Percentiles rank a stretch among this genome's conserved stretches.
phyloP scores from a whole-genome alignment of 2,113 vertebrate species.

The Xyliphius kryptos region DNA sequence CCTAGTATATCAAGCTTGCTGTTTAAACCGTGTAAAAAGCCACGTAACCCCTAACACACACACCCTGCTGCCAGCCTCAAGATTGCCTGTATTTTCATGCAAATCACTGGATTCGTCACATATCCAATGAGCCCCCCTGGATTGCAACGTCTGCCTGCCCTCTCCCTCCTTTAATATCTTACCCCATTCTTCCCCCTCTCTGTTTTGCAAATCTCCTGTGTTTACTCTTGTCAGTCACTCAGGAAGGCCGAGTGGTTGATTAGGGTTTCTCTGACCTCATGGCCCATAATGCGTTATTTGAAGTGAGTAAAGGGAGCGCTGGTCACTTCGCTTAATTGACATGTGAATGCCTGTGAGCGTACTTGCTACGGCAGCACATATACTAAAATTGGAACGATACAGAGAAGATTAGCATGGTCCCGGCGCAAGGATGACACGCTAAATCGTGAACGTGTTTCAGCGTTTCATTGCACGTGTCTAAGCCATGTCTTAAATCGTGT shows the following conservation, averaged over 20 bases:
- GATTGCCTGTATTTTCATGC: constrained; percentile 52
- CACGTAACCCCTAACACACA: constrained; percentile 17
- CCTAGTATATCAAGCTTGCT: constrained; percentile 57
- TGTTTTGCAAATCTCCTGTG: constrained; percentile 3
- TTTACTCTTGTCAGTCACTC: constrained; percentile 4
- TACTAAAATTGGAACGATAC: too few species aligned
- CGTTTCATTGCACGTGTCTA: not conserved
- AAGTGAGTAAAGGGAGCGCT: constrained; percentile 8
- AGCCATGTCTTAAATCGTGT: not conserved
- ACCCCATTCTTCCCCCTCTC: not conserved
- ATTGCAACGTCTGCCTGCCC: not conserved
- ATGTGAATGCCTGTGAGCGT: too few species aligned
- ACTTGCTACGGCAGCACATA: too few species aligned
- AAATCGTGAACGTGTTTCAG: constrained; percentile 9
- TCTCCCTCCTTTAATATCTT: constrained; percentile 1
- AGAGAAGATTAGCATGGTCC: too few species aligned
- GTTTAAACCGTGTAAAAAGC: constrained; percentile 53
- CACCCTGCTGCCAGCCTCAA: constrained; percentile 41
- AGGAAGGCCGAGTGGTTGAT: constrained; percentile 23
- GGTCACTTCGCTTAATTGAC: constrained; percentile 12
- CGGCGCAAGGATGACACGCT: too few species aligned
- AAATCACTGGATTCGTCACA: constrained; percentile 42
- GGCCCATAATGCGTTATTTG: constrained; percentile 18
- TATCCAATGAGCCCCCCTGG: constrained; percentile 34
- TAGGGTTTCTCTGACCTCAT: constrained; percentile 19